Evolutionary conservation across 2,888 invertebrate genomes (phyloP), one percentile per base, ranked within the genome.

Genomic region (Epiblema foenella): DNA sequence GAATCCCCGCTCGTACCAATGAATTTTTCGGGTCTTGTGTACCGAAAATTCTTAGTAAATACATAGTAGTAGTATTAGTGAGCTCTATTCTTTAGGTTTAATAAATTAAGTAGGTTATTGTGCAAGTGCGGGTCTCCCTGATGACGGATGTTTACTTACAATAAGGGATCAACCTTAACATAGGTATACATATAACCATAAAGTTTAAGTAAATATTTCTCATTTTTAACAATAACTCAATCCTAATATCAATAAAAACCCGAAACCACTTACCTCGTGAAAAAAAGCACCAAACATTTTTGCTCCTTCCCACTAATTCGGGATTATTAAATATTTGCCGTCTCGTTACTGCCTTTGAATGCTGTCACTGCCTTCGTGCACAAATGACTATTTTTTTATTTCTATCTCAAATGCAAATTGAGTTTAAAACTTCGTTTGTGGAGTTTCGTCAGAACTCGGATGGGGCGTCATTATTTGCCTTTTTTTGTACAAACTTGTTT

Each of bases 361-460:
- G 77, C 73, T 78, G 73, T 66, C 78, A 74, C 77, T 77, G 81
- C 78, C 73, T 73, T 75, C 64, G 74, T 77, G 76, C 77, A 77
- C 81, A 80, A 86, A 85, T 82, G 85, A 79, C 79, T 81, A 75
- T 82, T 83, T 85, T 60, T 84, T 86, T 83, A 82, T 84, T 84
- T 83, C 82, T 83, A 84, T 84, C 84, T 79, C 82, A 83, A 85
- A 87, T 87, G 85, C 79, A 87, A 87, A 87, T 88, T 83, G 84
- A 86, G 84, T 88, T 87, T 80, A 78, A 77, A 87, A 87, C 85
- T 87, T 87, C 85, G 84, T 85, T 88, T 83, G 74, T 74, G 77
- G 79, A 82, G 81, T 84, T 86, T 79, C 77, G 77, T 77, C 76
- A 79, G 79, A 77, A 65, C 60, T 49, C 54, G 77, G 73, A 76